Conservation (phyloP, 30 jellyfish, hydroid and myxozoan species). For the Turritopsis dohrnii region DNA sequence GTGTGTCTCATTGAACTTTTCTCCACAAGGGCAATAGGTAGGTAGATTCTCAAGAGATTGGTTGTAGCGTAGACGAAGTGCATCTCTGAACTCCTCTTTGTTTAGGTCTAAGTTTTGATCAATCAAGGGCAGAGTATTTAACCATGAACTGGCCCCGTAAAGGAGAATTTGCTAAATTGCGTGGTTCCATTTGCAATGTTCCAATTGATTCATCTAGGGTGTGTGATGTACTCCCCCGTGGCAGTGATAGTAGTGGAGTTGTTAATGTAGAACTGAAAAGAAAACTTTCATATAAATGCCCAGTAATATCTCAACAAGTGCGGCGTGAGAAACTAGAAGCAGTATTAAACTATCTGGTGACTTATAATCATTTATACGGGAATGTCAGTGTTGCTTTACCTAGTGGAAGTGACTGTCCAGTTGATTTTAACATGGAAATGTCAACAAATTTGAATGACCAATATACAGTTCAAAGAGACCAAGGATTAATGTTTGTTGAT, state of each 20-base stretch:
- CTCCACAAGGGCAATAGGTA: too few relatives aligned
- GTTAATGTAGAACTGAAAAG: not conserved
- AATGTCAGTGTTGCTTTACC: not conserved
- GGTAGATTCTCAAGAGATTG: too few relatives aligned
- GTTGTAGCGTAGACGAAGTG: too few relatives aligned
- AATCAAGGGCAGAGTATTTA: too few relatives aligned
- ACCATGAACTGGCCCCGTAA: too few relatives aligned
- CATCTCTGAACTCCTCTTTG: too few relatives aligned
- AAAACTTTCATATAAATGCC: not conserved
- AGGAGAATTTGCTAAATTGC: slow-evolving; percentile 6
- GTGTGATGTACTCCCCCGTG: not conserved
- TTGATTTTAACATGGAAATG: not conserved
- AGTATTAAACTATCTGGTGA: not conserved
- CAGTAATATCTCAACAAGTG: not conserved
- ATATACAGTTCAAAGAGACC: not conserved
- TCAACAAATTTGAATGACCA: not conserved
- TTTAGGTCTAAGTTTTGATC: too few relatives aligned
- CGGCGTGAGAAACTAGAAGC: not conserved
- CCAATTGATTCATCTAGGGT: slow-evolving; percentile 13
- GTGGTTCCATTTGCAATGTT: slow-evolving; percentile 13
- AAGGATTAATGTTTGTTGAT: not conserved
- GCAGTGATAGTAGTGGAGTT: not conserved
- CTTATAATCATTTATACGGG: not conserved
- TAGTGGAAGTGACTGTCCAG: too few relatives aligned
- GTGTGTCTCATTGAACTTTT: too few relatives aligned